Evolutionary conservation across 2,888 invertebrate species (phyloP).

Genomic region (Drosophila conformis): DNA sequence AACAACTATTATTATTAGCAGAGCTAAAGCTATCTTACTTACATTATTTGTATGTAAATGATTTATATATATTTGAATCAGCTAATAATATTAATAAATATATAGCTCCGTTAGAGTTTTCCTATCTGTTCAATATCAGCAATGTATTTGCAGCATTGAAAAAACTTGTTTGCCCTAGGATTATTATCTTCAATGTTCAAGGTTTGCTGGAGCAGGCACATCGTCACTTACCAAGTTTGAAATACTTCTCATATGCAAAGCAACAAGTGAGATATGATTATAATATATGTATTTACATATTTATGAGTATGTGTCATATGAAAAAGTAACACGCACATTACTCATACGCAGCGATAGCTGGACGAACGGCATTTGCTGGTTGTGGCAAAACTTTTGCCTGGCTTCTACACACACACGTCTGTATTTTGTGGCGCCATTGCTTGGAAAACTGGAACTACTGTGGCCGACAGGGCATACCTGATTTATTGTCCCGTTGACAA

Average conservation of each 20-base stretch:
- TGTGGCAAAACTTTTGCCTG: neutral
- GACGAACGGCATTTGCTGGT: slow-evolving; percentile 7
- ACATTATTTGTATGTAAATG: neutral
- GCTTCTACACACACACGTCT: slow-evolving; percentile 3
- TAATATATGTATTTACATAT: neutral
- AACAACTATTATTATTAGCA: neutral
- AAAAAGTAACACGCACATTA: slow-evolving; percentile 40
- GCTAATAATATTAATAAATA: too few species aligned
- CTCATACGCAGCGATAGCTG: slow-evolving; percentile 56
- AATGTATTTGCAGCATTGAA: neutral
- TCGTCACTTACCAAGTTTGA: neutral
- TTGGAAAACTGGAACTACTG: neutral
- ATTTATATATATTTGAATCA: too few species aligned
- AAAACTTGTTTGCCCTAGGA: neutral
- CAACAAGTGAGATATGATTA: slow-evolving; percentile 1
- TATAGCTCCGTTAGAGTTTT: neutral
- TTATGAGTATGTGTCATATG: neutral
- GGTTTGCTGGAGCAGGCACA: neutral
- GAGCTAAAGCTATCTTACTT: neutral
- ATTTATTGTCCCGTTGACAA: slow-evolving; percentile 73
- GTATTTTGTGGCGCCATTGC: neutral
- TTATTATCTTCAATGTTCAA: neutral
- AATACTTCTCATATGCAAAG: neutral
- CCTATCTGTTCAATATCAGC: neutral
- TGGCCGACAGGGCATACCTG: slow-evolving; percentile 36